Conservation (phyloP, 2,888 invertebrate species). For the Stictocephala bisonia region DNA sequence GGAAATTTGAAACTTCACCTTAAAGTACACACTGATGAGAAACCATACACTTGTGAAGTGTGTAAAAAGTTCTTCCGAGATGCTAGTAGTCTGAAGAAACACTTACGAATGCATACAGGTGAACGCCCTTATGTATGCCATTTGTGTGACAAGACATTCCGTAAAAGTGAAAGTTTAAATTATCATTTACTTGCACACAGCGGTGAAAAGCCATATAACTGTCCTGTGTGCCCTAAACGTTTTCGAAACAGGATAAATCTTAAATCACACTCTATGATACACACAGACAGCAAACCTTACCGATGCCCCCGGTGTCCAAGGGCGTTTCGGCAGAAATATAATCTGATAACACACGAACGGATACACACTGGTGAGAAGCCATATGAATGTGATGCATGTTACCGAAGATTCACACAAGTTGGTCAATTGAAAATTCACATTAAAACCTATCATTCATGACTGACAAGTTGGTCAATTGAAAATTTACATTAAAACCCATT, state of each 20-base stretch:
- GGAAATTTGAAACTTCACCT: not conserved
- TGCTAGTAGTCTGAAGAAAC: conserved; percentile 9
- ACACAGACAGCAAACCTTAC: conserved; percentile 9
- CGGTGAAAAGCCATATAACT: not conserved
- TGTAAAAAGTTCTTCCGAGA: conserved; percentile 38
- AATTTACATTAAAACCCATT: not conserved
- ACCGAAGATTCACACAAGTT: conserved; percentile 7
- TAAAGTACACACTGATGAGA: conserved; percentile 11
- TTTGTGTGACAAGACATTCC: conserved; percentile 2
- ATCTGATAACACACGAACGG: conserved; percentile 4
- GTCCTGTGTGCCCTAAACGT: conserved; percentile 4
- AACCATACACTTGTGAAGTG: conserved; percentile 33
- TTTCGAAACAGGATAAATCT: not conserved
- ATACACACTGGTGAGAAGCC: conserved; percentile 30
- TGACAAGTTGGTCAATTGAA: conserved; percentile 11
- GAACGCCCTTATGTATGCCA: conserved; percentile 22
- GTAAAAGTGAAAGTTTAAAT: conserved; percentile 12
- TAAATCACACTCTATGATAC: conserved; percentile 5
- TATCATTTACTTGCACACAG: not conserved
- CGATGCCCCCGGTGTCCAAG: conserved; percentile 2
- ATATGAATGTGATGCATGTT: conserved; percentile 5
- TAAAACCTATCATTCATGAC: not conserved
- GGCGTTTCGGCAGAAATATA: conserved; percentile 14
- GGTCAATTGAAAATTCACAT: conserved; percentile 22
- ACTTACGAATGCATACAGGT: conserved; percentile 10